These are phyloP conservation scores for Rallus limicola DNA, from an alignment of 2,113 vertebrate genomes.

Conservation along the genomic window DNA sequence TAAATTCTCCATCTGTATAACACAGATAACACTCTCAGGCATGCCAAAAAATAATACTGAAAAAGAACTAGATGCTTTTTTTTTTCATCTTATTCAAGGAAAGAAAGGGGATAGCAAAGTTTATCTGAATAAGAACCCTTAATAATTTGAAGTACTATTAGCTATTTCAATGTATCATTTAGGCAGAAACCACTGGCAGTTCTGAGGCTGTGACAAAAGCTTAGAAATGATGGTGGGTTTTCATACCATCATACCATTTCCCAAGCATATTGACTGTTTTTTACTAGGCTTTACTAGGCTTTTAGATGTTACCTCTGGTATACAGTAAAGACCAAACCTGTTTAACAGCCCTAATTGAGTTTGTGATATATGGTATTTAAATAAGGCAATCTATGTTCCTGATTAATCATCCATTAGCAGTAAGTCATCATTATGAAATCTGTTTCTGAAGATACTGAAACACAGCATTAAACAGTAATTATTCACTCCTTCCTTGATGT, in stretches of 20 bases:
- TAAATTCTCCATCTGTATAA: neutral
- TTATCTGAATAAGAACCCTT: neutral
- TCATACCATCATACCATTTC: neutral
- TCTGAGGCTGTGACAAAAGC: neutral
- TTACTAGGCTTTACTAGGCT: neutral
- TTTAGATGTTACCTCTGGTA: neutral
- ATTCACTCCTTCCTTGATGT: neutral
- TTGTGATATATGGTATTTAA: neutral
- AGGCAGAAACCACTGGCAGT: neutral
- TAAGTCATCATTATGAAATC: neutral
- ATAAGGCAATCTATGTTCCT: neutral
- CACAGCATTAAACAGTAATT: neutral
- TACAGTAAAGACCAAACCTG: neutral
- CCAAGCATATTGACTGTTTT: neutral
- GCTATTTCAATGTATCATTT: neutral
- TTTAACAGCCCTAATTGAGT: neutral
- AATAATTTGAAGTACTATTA: neutral
- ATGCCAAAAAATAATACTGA: neutral
- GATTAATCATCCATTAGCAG: neutral
- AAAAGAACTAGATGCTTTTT: neutral
- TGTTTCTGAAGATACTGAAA: neutral
- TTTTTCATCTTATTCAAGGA: neutral
- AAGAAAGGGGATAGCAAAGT: neutral
- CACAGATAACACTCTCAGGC: neutral
- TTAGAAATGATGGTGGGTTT: neutral